A percentile compares a stretch with the other conserved stretches of the same genome.
phyloP scores from a whole-genome alignment of 2,113 vertebrate genomes.

The Rallus limicola region DNA sequence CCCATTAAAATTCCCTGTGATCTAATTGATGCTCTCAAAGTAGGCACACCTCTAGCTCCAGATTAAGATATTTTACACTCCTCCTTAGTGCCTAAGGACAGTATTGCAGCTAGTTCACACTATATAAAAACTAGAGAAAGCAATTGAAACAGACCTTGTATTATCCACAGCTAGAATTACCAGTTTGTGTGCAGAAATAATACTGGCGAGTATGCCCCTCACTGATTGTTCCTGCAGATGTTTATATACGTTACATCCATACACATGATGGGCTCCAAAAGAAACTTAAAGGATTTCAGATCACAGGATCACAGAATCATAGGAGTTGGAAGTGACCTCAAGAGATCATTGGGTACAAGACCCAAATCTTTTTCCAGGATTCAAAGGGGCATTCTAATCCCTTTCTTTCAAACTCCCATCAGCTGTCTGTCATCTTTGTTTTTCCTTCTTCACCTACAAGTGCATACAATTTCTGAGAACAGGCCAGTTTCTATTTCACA shows the following conservation, averaged over 20 bases:
- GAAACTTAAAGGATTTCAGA: neutral
- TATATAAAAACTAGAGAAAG: neutral
- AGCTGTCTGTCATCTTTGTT: rapidly evolving
- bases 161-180: neutral
- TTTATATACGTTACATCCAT: neutral
- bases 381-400: neutral
- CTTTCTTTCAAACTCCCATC: neutral
- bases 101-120: neutral
- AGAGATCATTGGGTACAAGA: too few relatives aligned
- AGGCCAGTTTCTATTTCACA: neutral
- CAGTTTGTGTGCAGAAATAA: neutral
- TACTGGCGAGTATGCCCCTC: neutral
- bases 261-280: neutral
- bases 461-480: neutral
- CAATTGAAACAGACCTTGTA: neutral
- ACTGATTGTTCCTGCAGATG: neutral
- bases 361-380: neutral
- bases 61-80: neutral
- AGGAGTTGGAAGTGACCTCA: too few relatives aligned
- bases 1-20: neutral
- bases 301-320: too few relatives aligned
- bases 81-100: neutral
- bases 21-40: neutral
- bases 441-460: neutral
- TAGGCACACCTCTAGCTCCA: neutral